These are phyloP conservation scores for Clarias laeviceps DNA, from an alignment of 2,797 vertebrate genomes.

Conservation along the genomic window DNA sequence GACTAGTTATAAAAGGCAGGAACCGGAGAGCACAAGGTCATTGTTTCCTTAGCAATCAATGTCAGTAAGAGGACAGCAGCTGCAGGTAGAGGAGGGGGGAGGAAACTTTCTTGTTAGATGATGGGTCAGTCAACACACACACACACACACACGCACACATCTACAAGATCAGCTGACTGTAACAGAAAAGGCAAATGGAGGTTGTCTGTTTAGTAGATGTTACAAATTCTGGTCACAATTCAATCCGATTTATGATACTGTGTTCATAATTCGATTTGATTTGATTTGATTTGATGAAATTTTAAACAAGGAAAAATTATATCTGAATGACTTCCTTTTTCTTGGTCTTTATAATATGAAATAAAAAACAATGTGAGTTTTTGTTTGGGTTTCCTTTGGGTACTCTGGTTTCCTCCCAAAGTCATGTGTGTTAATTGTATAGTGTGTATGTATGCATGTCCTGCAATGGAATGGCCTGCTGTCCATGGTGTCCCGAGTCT, in stretches of 20 bases:
- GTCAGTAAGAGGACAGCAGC: slow-evolving; percentile 1
- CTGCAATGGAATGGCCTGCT: no score
- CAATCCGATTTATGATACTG: neutral
- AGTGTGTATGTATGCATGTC: no score
- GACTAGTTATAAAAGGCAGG: slow-evolving; percentile 21
- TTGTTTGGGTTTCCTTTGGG: neutral
- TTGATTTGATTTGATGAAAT: neutral
- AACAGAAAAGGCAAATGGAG: neutral
- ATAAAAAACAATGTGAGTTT: neutral
- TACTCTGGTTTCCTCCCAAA: no score
- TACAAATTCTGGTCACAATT: neutral
- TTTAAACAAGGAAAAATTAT: neutral
- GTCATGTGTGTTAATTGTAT: no score
- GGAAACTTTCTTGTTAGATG: neutral
- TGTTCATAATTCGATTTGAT: neutral
- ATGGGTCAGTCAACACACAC: neutral
- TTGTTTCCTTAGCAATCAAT: slow-evolving; percentile 15
- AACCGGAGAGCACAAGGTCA: slow-evolving; percentile 25
- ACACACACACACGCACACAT: neutral
- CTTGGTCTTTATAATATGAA: neutral
- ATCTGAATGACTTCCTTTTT: neutral
- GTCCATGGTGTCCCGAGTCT: no score
- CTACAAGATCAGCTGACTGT: neutral
- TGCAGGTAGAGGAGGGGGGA: neutral
- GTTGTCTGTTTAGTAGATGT: neutral